Percentiles rank a stretch among this genome's conserved stretches.
phyloP scores from a whole-genome alignment of 2,888 invertebrate genomes.

The Spatulosminthurus flaviceps region DNA sequence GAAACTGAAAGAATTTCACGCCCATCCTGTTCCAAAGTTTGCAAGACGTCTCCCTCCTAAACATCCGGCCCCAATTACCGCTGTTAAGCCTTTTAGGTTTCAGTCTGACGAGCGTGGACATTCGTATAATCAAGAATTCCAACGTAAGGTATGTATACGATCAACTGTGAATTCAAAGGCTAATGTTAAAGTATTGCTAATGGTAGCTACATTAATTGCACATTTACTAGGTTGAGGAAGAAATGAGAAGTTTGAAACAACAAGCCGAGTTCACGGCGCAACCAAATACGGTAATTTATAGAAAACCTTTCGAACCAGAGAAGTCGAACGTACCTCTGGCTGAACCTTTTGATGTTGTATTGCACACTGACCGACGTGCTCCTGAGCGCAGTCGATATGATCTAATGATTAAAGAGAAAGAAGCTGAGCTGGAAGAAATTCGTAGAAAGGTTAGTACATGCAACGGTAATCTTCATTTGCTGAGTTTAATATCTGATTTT shows the following conservation, averaged over 20 bases:
- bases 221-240: constrained; percentile 66
- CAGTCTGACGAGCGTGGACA: constrained; percentile 61
- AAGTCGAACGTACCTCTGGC: constrained; percentile 68
- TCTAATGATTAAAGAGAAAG: constrained; percentile 68
- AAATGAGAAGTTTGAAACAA: constrained; percentile 65
- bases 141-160: constrained; percentile 50
- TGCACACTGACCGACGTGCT: constrained; percentile 75
- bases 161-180: too few relatives aligned
- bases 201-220: too few relatives aligned
- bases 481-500: background rate
- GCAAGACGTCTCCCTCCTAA: constrained; percentile 66
- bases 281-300: constrained; percentile 72
- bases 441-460: constrained; percentile 64
- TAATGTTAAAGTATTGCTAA: too few relatives aligned
- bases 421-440: constrained; percentile 70
- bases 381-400: constrained; percentile 74
- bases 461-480: too few relatives aligned
- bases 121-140: constrained; percentile 54
- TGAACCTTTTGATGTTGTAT: constrained; percentile 69
- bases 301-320: constrained; percentile 75
- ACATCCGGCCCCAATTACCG: constrained; percentile 64
- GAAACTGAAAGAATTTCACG: constrained; percentile 75
- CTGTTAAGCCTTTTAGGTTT: constrained; percentile 66
- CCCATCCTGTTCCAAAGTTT: constrained; percentile 74
- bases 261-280: constrained; percentile 72